Evolutionary conservation across 2,888 invertebrate genomes (phyloP), one percentile per base, ranked within the genome.

Genomic region (Athetis lepigone): DNA sequence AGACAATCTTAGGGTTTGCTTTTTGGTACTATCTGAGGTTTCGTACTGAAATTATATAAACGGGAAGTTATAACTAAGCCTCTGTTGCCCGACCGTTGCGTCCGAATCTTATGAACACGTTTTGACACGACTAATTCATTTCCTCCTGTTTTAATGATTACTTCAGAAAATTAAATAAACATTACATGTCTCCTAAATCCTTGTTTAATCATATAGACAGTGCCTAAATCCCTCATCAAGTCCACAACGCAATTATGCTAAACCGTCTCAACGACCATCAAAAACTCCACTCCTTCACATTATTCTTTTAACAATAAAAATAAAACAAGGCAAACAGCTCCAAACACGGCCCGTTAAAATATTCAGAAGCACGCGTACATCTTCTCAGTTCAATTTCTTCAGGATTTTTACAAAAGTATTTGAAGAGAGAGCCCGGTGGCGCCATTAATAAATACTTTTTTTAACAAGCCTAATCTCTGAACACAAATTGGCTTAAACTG

Each of bases 381-480:
- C 72, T 68, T 71, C 68, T 70, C 16, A 46, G 56, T 60, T 65
- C 59, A 70, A 73, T 73, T 78, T 73, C 60, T 51, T 16, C 47
- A 43, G 42, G 47, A 58, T 69, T 78, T 73, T 68, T 52, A 50
- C 19, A 58, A 68, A 57, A 66, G 51, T 69, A 57, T 72, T 67
- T 56, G 33, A 51, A 42, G 47, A 52, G 42, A 49, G 27, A 40
- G 23, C 47, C 36, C 40, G 43, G 54, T 67, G 43, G 43, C 59
- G 60, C 54, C 63, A 65, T 78, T 74, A 66, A 79, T 79, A 70
- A 73, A 76, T 76, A 74, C 67, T 73, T 70, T 63, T 49, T 63
- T 46, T 79, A 78, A 78, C 67, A 76, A 79, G 79, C 65, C 50
- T 73, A 79, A 76, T 70, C 76, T 70, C 47, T 23, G 56, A 56